phyloP scores from a whole-genome alignment of 2,888 invertebrate genomes.

The Ommatoiulus sabulosus region DNA sequence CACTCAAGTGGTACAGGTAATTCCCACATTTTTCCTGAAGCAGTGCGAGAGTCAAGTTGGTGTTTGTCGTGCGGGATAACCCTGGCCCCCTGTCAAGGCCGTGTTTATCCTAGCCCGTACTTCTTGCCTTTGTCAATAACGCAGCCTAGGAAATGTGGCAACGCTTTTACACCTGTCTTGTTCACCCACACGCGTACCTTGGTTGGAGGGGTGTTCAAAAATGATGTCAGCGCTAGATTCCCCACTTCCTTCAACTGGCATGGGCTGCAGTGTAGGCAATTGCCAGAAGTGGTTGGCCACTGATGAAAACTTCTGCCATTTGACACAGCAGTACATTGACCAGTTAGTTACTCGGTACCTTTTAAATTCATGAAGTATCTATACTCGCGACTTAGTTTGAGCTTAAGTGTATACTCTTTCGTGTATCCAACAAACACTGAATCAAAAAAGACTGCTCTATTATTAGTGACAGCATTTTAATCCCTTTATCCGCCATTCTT shows the following conservation, averaged over 20 bases:
- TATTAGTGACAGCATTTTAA: no score
- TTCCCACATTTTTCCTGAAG: neutral
- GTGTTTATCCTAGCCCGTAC: constrained; percentile 31
- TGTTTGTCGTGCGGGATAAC: constrained; percentile 31
- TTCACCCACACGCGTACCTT: neutral
- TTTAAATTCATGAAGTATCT: no score
- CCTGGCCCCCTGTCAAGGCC: constrained; percentile 47
- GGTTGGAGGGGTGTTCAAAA: neutral
- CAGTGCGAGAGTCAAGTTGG: neutral
- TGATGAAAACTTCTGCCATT: neutral
- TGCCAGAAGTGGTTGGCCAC: neutral
- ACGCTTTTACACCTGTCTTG: constrained; percentile 10
- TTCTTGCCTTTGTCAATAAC: constrained; percentile 23
- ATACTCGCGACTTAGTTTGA: no score
- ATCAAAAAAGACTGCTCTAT: no score
- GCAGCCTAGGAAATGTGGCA: neutral
- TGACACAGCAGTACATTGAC: no score
- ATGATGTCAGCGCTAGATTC: neutral
- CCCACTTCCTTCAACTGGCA: neutral
- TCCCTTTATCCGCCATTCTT: no score
- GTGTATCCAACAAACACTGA: no score
- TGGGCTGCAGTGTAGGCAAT: neutral
- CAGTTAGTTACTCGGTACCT: no score
- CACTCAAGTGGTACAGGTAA: neutral
- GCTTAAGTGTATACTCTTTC: no score